Evolutionary conservation across 2,113 vertebrate species (phyloP).

Genomic region (Damaliscus lunatus): DNA sequence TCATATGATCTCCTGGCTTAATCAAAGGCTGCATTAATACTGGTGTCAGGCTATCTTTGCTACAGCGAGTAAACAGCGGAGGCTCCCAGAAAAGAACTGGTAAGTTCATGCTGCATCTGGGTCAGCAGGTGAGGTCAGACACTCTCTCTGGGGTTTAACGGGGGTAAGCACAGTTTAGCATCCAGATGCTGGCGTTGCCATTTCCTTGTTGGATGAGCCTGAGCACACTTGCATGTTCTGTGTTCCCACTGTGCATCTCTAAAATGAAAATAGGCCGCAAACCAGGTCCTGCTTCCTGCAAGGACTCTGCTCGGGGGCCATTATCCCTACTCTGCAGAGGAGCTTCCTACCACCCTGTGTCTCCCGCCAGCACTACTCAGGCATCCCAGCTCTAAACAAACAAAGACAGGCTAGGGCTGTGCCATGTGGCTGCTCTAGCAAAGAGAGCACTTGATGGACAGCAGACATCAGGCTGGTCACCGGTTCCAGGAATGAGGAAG

Average conservation of each 20-base stretch:
- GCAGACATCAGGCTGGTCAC: not conserved
- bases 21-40: not conserved
- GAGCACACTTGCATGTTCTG: too few relatives aligned
- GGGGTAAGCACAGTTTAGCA: accelerated
- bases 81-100: not conserved
- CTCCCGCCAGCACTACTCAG: not conserved
- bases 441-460: not conserved
- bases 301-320: not conserved
- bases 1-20: not conserved
- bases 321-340: not conserved
- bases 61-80: not conserved
- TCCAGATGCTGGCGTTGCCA: accelerated
- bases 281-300: not conserved
- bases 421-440: not conserved
- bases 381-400: not conserved
- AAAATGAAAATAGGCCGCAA: not conserved
- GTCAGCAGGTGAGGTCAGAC: not conserved
- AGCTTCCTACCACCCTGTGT: not conserved
- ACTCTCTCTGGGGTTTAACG: accelerated
- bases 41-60: not conserved
- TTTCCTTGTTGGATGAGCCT: too few relatives aligned
- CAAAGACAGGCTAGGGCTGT: not conserved
- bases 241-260: not conserved
- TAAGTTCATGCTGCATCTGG: not conserved
- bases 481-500: not conserved